These are phyloP conservation scores for Harpalus rufipes DNA, from an alignment of 2,888 invertebrate genomes.

Conservation along the genomic window DNA sequence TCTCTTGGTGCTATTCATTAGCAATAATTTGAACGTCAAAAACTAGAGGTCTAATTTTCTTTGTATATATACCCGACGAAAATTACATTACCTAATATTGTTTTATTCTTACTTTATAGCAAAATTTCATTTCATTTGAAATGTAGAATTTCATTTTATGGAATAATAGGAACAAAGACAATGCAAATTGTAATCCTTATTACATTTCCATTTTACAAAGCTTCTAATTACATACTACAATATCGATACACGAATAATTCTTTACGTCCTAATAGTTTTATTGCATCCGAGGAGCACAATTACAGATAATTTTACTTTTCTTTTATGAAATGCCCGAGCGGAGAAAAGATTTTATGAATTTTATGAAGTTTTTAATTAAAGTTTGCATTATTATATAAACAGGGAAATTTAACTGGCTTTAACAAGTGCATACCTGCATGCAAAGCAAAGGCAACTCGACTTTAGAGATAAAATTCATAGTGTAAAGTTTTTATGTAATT, in stretches of 20 bases:
- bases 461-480: conserved; percentile 19
- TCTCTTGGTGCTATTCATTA: neutral
- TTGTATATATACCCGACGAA: neutral
- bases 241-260: neutral
- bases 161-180: neutral
- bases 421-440: conserved; percentile 4
- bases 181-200: neutral
- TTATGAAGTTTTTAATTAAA: conserved; percentile 35
- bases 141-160: neutral
- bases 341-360: conserved; percentile 15
- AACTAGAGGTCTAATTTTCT: neutral
- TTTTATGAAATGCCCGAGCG: neutral
- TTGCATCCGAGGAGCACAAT: neutral
- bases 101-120: neutral
- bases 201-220: neutral
- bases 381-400: conserved; percentile 18
- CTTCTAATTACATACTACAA: neutral
- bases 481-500: conserved; percentile 20
- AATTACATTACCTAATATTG: neutral
- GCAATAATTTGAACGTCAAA: neutral
- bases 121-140: neutral
- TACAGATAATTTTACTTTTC: neutral
- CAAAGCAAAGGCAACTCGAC: neutral
- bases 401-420: conserved; percentile 1
- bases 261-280: conserved; percentile 2